Percentiles rank a stretch among this genome's conserved stretches.
phyloP scores from a whole-genome alignment of 2,888 invertebrate species.

The Fragum fragum region DNA sequence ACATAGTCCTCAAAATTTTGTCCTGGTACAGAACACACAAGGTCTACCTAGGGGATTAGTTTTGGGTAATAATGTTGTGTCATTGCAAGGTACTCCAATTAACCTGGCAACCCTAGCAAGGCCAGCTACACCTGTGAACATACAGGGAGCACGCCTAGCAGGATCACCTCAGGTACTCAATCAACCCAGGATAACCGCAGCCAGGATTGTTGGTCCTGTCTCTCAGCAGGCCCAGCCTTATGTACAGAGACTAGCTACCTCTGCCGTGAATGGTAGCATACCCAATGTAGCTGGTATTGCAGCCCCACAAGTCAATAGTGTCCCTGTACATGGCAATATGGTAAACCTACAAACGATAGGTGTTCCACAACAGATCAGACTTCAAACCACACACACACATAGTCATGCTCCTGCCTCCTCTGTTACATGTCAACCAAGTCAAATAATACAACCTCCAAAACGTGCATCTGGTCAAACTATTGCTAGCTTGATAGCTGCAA shows the following conservation, averaged over 20 bases:
- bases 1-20: constrained; percentile 56
- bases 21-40: constrained; percentile 61
- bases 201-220: constrained; percentile 47
- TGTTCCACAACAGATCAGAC: constrained; percentile 38
- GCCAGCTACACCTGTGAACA: constrained; percentile 38
- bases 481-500: constrained; percentile 59
- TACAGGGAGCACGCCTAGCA: constrained; percentile 56
- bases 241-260: constrained; percentile 55
- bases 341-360: constrained; percentile 23
- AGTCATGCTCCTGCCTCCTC: neutral
- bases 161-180: constrained; percentile 46
- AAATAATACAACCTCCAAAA: constrained; percentile 23
- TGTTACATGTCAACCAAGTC: constrained; percentile 6
- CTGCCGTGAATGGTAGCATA: constrained; percentile 27
- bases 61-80: constrained; percentile 59
- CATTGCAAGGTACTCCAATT: constrained; percentile 58
- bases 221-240: constrained; percentile 36
- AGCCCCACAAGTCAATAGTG: constrained; percentile 33
- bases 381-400: constrained; percentile 7
- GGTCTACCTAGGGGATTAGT: constrained; percentile 58
- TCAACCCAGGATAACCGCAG: constrained; percentile 39
- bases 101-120: constrained; percentile 48
- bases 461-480: constrained; percentile 54
- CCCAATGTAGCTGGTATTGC: constrained; percentile 24
- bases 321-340: constrained; percentile 31